Evolutionary conservation across 2,113 vertebrate genomes (phyloP), one percentile per base, ranked within the genome.

Genomic region (Diphyllodes magnificus): DNA sequence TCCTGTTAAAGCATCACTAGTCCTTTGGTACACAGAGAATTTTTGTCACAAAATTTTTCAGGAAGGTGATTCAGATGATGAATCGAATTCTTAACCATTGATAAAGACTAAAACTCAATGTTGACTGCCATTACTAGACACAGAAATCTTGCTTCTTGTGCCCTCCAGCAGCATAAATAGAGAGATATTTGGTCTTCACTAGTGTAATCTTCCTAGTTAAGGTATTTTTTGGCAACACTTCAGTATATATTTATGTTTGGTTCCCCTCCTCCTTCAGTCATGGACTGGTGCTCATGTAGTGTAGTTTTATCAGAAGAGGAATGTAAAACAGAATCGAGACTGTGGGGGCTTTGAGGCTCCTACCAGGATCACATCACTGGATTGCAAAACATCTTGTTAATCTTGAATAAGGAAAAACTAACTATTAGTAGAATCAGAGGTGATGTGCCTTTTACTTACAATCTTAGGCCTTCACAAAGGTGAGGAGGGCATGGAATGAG

Each of bases 401-500:
- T 64, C 25, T 87, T 70, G 33, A 50, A 25, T 76, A 89, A 81
- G 39, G 60, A 82, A 66, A 63, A 68, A 8, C 3, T 66, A n/a
- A 49, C 10, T 85, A 19, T 60, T 66, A 24, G 18, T 78, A 68
- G 59, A 85, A 64, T 65, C 37, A 69, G 54, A 75, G 25, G 22
- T 68, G 6, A 63, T 89, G 7, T 66, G 51, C n/a, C 27, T 69
- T 93, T 69, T 68, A 10, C 56, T 23, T 71, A 21, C 7, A 24
- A 21, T 25, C 15, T 31, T 51, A 24, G 72, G 15, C 39, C 50
- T 84, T 71, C 40, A 30, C 23, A 45, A 59, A 54, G 15, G 14
- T 63, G 3, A 16, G 7, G 13, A 2, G 9, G 5, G 0, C 8
- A 5, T 20, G 22, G 42, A 17, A 16, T 47, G 1, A 31, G 57